phyloP scores from a whole-genome alignment of 2,113 vertebrate species.

The Eptesicus fuscus region DNA sequence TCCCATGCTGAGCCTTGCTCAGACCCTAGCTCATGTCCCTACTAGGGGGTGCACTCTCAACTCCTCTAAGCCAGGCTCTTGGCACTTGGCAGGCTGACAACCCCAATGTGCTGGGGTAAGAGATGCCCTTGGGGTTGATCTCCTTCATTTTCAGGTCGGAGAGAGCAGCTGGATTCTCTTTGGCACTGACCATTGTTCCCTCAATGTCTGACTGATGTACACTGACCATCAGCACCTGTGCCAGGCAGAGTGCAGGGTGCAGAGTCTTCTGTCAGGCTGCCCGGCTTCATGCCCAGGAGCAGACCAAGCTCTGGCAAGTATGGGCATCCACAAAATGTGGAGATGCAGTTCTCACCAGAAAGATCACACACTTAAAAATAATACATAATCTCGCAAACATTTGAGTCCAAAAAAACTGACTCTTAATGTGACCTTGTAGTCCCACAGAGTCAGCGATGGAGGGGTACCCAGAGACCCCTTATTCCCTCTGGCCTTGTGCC shows the following conservation, averaged over 20 bases:
- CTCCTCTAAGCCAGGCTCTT: background rate
- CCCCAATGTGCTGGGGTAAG: background rate
- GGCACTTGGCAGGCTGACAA: background rate
- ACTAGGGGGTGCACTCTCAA: fast-evolving
- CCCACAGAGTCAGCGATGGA: background rate
- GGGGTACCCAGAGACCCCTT: background rate
- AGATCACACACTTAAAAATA: background rate
- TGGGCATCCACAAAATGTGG: background rate
- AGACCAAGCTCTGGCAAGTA: no score
- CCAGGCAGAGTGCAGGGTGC: background rate
- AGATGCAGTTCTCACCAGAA: background rate
- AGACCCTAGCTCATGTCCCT: background rate
- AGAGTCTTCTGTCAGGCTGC: background rate
- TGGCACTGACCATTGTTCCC: background rate
- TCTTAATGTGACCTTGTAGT: background rate
- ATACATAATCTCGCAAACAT: background rate
- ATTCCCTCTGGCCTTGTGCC: no score
- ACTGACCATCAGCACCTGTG: background rate
- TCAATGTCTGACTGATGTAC: background rate
- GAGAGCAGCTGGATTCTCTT: background rate
- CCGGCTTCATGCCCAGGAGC: background rate
- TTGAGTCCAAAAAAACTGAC: background rate
- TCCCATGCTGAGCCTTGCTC: background rate
- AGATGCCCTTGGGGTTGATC: background rate
- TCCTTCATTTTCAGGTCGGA: background rate